Conservation (phyloP, 2,797 vertebrate genomes). For the Pachyuromys duprasi region DNA sequence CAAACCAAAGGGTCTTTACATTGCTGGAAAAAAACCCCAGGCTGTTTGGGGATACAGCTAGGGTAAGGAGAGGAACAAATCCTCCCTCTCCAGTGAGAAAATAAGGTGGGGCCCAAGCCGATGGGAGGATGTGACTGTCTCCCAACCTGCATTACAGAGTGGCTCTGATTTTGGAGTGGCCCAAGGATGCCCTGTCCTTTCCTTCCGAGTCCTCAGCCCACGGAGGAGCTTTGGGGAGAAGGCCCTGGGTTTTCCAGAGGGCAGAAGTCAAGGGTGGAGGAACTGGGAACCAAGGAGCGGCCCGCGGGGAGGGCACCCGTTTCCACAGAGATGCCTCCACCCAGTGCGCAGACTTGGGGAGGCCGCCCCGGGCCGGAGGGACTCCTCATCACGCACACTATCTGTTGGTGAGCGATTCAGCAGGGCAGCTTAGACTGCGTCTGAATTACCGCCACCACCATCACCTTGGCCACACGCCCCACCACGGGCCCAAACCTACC, state of each 20-base stretch:
- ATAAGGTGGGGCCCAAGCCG: neutral
- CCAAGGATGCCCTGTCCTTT: neutral
- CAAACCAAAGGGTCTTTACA: neutral
- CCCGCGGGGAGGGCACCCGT: neutral
- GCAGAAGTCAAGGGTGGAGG: neutral
- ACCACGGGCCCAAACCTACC: neutral
- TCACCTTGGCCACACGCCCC: neutral
- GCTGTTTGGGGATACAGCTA: neutral
- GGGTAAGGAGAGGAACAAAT: neutral
- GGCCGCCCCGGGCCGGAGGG: neutral
- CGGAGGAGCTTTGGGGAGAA: neutral
- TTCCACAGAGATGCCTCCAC: neutral
- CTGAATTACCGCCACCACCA: neutral
- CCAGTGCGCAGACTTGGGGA: rapidly evolving
- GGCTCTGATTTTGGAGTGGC: neutral
- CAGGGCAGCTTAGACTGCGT: neutral
- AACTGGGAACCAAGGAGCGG: neutral
- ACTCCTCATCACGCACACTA: neutral
- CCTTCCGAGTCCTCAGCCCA: neutral
- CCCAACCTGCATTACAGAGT: neutral
- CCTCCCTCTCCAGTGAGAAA: neutral
- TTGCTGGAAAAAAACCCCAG: neutral
- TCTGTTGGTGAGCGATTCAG: neutral
- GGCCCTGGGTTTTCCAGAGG: neutral
- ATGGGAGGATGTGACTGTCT: neutral